Evolutionary conservation across 2,113 vertebrate genomes (phyloP), one percentile per base, ranked within the genome.

Genomic region (Lathamus discolor): DNA sequence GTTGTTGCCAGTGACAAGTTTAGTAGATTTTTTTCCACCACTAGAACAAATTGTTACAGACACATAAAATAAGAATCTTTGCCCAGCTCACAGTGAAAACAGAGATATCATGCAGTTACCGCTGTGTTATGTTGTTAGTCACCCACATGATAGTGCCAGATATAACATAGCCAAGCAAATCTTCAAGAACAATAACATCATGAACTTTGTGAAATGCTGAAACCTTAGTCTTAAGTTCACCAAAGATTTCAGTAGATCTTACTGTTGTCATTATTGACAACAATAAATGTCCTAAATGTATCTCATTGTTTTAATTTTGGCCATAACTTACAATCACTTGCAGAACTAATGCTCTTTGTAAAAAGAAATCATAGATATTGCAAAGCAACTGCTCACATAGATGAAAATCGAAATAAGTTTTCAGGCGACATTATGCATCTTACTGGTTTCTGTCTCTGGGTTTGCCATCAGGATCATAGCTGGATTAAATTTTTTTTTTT

Each of bases 181-280:
- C 52, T 82, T 16, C 44, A 85, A 48, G 77, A 86, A 75, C 25
- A 85, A 96, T 93, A 92, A 69, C 83, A 94, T 43, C 24, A 73
- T 28, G n/a, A 66, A 59, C 43, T 16, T 76, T 67, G 57, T 51
- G 88, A 91, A 54, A 67, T 43, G n/a, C 54, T 49, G 44, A 81
- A 82, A 49, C 39, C 57, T 95, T 83, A 76, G 37, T 72, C 96
- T 96, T 87, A 93, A 90, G 68, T 92, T 95, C 81, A 73, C 4
- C 49, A 88, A 61, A 86, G 39, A 41, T 90, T 93, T 88, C 44
- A 15, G 44, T 73, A 83, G 28, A 74, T 44, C 66, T 86, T 94
- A 48, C 35, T 51, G 17, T 78, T 87, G 33, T 90, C 67, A 86
- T 20, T 84, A 64, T 23, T 74, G 44, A 86, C 91, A 78, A 62